Conservation (phyloP, 2,888 invertebrate genomes). For the Megalurothrips usitatus region DNA sequence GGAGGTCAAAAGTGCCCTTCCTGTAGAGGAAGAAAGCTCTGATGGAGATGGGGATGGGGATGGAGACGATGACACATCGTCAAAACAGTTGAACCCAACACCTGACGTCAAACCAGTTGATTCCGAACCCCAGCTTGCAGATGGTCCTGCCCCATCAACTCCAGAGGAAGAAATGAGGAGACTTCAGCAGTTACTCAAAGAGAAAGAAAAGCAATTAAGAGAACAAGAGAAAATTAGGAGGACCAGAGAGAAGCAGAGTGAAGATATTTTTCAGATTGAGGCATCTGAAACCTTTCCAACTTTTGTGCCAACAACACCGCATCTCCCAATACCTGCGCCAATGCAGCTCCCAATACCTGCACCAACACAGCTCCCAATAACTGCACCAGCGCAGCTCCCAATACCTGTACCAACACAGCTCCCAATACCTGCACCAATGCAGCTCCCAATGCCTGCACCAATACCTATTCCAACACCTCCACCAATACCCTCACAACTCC, state of each 20-base stretch:
- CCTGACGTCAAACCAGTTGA: background rate
- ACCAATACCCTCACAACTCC: background rate
- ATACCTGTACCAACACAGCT: too few relatives aligned
- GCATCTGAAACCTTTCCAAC: background rate
- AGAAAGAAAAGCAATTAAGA: background rate
- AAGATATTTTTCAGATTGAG: background rate
- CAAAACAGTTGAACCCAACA: background rate
- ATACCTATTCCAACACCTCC: too few relatives aligned
- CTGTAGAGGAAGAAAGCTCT: conserved; percentile 46
- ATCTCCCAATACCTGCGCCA: background rate
- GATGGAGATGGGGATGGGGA: background rate
- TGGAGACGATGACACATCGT: background rate
- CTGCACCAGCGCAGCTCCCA: too few relatives aligned
- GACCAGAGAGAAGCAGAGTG: background rate
- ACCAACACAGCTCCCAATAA: too few relatives aligned
- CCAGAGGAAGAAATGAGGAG: background rate
- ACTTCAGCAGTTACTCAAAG: background rate
- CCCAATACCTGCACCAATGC: too few relatives aligned
- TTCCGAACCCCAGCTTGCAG: background rate
- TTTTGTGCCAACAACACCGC: background rate
- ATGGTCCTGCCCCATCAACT: background rate
- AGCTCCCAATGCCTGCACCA: background rate
- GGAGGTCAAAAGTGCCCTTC: conserved; percentile 65
- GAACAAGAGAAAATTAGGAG: background rate
- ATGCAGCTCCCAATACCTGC: too few relatives aligned